These are phyloP conservation scores for Zosterops lateralis DNA, from an alignment of 2,113 vertebrate species.

Conservation along the genomic window DNA sequence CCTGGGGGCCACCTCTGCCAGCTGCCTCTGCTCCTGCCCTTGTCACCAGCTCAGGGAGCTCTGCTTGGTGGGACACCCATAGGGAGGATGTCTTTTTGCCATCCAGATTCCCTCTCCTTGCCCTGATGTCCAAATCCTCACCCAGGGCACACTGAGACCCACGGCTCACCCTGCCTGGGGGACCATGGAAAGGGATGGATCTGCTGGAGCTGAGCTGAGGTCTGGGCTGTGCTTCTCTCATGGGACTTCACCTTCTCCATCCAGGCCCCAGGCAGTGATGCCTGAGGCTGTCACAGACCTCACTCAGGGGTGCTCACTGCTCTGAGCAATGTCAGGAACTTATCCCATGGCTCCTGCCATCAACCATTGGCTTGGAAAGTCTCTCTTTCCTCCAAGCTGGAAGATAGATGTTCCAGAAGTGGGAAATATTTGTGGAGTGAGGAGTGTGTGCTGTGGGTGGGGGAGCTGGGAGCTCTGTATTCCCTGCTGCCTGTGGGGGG, in stretches of 20 bases:
- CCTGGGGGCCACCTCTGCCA: neutral
- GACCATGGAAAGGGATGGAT: too few relatives aligned
- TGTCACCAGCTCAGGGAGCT: neutral
- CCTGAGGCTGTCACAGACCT: neutral
- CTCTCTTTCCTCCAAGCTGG: neutral
- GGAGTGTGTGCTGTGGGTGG: neutral
- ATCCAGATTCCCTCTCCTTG: neutral
- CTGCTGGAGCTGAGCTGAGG: neutral
- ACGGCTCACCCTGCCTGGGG: fast-evolving
- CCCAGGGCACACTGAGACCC: fast-evolving
- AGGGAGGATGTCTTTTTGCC: neutral
- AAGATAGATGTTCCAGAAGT: neutral
- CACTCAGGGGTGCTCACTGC: fast-evolving
- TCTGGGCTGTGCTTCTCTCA: neutral
- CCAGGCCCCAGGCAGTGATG: neutral
- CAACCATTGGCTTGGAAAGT: neutral
- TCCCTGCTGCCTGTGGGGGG: fast-evolving
- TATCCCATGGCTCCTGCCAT: fast-evolving
- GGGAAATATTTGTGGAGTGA: neutral
- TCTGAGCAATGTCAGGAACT: neutral
- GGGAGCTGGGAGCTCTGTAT: neutral
- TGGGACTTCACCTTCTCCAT: neutral
- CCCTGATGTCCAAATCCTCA: neutral
- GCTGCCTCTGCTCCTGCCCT: neutral
- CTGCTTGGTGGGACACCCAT: neutral